Base-by-base conservation (phyloP, 2,888 invertebrate genomes). In the Rotaria sp. region DNA sequence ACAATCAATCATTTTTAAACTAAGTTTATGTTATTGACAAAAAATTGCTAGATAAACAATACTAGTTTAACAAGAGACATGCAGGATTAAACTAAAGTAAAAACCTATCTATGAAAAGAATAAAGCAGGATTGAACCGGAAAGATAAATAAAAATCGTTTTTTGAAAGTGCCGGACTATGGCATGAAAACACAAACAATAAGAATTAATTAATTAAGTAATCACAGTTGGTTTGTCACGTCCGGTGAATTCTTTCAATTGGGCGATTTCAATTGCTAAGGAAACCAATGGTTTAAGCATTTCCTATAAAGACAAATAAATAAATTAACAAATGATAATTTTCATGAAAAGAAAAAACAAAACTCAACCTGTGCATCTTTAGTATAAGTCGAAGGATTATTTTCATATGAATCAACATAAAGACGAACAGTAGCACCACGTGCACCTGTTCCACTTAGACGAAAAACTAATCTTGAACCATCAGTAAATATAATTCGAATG, bases 391-490 rank as follows among this genome's bases (percentile, higher is more conserved):
- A 88, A 26, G 89, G 87, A 88, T 94, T 94, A 45, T 93, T 93
- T 89, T 96, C 96, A 91, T 96, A 97, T 88, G 96, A 95, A 91
- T 97, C 99, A 88, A 97, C 94, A 92, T 99, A 99, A 85, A 99
- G 91, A 84, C 99, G 94, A 89, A 99, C 95, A 3, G 99, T 99
- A 45, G 99, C 98, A 0, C 99, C 99, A 67, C 95, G 95, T 90
- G 97, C 97, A 88, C 99, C 99, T 0, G 99, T 99, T 38, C 99
- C 99, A 90, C 97, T 97, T 87, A 99, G 93, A 80, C 99, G 94
- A 92, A 95, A 94, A 87, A 99, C 94, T 88, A 99, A 93, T 84
- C 99, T 94, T 0, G 97, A 97, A 2, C 96, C 97, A 91, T 98
- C 97, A 88, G 94, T 94, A 91, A 99, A 98, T 84, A 97, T 93